Evolutionary conservation across 2,888 invertebrate species (phyloP).

Genomic region (Andrena bucephala): DNA sequence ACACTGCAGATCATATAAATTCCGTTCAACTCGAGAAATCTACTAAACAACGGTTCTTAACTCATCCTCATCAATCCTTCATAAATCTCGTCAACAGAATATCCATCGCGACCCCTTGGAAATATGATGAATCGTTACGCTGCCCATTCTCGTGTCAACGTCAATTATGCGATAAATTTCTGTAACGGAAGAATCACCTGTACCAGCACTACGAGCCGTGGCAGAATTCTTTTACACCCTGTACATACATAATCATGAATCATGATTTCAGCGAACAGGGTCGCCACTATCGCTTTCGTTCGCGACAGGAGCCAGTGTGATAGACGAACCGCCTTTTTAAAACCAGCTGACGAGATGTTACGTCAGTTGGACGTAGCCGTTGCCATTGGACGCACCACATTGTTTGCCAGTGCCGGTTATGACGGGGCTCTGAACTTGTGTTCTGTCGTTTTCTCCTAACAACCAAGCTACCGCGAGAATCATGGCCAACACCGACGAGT

Average conservation of each 20-base stretch:
- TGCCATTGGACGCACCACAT: slow-evolving; percentile 20
- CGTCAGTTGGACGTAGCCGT: slow-evolving; percentile 52
- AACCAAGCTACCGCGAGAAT: slow-evolving; percentile 9
- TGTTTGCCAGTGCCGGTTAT: slow-evolving; percentile 14
- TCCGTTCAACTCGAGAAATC: not conserved
- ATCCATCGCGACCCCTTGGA: no score
- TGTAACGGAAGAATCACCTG: no score
- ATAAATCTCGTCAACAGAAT: no score
- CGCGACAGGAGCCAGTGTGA: not conserved
- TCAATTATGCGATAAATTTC: no score
- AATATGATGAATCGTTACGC: no score
- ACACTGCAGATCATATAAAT: not conserved
- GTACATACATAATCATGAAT: not conserved
- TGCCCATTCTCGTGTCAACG: no score
- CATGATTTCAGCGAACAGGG: not conserved
- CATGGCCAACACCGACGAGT: slow-evolving; percentile 86
- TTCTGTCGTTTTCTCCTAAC: not conserved
- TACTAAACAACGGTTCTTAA: no score
- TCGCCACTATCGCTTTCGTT: slow-evolving; percentile 53
- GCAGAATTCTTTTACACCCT: no score
- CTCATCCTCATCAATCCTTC: no score
- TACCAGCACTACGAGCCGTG: no score
- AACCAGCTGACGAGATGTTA: slow-evolving; percentile 62
- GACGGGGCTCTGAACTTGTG: slow-evolving; percentile 12
- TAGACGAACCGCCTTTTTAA: slow-evolving; percentile 33